Conservation (phyloP, 2,888 invertebrate species). For the Lutraria lutraria region DNA sequence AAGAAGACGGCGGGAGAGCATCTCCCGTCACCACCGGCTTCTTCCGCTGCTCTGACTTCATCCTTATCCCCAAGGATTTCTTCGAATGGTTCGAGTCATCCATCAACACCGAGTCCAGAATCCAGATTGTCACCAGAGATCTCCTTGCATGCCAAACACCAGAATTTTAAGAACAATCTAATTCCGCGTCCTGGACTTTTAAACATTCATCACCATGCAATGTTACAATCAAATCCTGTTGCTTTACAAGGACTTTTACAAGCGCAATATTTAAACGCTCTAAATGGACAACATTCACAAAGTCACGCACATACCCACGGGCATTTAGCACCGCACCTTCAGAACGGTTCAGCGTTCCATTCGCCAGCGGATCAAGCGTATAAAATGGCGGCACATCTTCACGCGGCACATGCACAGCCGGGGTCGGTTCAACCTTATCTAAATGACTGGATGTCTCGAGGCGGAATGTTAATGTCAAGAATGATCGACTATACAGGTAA, state of each 20-base stretch:
- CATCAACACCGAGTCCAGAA: constrained; percentile 77
- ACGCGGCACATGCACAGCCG: constrained; percentile 72
- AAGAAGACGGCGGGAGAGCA: constrained; percentile 82
- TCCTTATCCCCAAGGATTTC: constrained; percentile 72
- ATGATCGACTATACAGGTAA: constrained; percentile 84
- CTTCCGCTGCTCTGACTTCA: constrained; percentile 52
- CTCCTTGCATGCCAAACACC: constrained; percentile 51
- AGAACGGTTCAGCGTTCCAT: constrained; percentile 83
- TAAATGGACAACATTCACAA: constrained; percentile 69
- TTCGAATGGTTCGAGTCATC: constrained; percentile 75
- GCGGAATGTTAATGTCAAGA: constrained; percentile 96
- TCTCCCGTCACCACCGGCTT: constrained; percentile 31
- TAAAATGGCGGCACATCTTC: constrained; percentile 80
- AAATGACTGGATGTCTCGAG: constrained; percentile 95
- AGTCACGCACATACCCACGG: constrained; percentile 55
- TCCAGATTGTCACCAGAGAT: constrained; percentile 74
- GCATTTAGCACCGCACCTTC: constrained; percentile 67
- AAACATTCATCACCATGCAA: constrained; percentile 73
- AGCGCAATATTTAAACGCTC: constrained; percentile 72
- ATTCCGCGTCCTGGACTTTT: constrained; percentile 80
- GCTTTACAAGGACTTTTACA: constrained; percentile 73
- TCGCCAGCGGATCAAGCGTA: constrained; percentile 82
- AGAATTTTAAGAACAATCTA: constrained; percentile 68
- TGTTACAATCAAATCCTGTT: constrained; percentile 69
- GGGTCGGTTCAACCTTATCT: constrained; percentile 74